A percentile compares a stretch with the other conserved stretches of the same genome.
Evolutionary conservation across 2,888 invertebrate species (phyloP).

Genomic region (Liposcelis brunnea): DNA sequence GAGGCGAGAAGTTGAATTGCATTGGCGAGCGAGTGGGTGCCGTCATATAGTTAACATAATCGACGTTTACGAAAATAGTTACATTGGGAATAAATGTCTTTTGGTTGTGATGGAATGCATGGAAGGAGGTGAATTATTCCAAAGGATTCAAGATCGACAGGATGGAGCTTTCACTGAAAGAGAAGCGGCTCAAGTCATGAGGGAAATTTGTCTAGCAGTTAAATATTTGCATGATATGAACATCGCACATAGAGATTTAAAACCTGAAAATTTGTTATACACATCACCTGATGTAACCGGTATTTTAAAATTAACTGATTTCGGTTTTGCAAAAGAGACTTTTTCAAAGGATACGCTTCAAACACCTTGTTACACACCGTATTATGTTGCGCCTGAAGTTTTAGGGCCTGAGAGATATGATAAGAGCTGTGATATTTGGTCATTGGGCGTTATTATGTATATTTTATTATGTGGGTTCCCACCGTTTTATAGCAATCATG

Average conservation of each 20-base stretch:
- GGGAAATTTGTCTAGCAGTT: conserved; percentile 89
- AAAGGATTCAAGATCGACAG: conserved; percentile 85
- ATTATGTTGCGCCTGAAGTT: conserved; percentile 74
- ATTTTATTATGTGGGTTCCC: conserved; percentile 97
- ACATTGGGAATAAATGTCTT: conserved; percentile 76
- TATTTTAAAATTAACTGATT: conserved; percentile 92
- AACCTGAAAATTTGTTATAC: conserved; percentile 93
- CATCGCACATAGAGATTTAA: conserved; percentile 94
- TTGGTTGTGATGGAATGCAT: conserved; percentile 99
- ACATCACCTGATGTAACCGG: conserved; percentile 52
- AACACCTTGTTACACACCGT: conserved; percentile 98
- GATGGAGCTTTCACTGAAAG: conserved; percentile 94
- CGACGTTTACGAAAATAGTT: conserved; percentile 95
- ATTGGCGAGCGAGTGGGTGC: conserved; percentile 84
- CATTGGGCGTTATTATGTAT: conserved; percentile 97
- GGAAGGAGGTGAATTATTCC: conserved; percentile 96
- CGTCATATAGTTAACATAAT: conserved; percentile 70
- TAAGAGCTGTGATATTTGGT: conserved; percentile 99
- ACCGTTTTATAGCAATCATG: conserved; percentile 96
- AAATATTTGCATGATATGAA: conserved; percentile 83
- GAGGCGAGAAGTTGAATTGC: conserved; percentile 84
- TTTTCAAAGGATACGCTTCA: conserved; percentile 71
- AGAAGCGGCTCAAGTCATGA: conserved; percentile 89
- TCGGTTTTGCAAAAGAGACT: conserved; percentile 97
- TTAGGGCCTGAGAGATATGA: conserved; percentile 95